Evolutionary conservation across 2,113 vertebrate genomes (phyloP).

Genomic region (Dissostichus mawsoni): DNA sequence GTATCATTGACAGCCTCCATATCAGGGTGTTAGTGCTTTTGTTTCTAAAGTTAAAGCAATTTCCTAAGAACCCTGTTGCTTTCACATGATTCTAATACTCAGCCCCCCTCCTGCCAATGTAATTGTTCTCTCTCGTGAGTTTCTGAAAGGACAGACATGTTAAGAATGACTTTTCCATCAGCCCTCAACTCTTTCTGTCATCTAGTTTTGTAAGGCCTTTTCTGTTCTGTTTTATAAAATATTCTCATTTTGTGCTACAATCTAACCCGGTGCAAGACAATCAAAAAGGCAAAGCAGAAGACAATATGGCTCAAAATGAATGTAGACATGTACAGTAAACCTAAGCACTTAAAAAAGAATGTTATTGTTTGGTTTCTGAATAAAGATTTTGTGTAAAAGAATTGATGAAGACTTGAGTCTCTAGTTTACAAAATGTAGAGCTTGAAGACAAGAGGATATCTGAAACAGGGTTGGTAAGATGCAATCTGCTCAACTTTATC

Average conservation of each 20-base stretch:
- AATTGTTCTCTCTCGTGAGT: neutral
- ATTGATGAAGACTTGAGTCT: neutral
- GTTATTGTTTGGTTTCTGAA: neutral
- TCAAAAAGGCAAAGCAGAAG: neutral
- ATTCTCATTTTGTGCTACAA: neutral
- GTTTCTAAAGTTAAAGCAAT: neutral
- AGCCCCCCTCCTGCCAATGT: neutral
- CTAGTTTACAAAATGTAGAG: neutral
- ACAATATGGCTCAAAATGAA: neutral
- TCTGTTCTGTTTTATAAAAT: neutral
- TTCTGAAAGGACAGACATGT: neutral
- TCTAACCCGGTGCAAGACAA: neutral
- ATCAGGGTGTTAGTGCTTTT: neutral
- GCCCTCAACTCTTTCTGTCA: neutral
- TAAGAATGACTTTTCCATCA: slow-evolving; percentile 15
- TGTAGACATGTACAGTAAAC: neutral
- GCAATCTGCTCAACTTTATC: slow-evolving; percentile 19
- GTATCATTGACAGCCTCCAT: neutral
- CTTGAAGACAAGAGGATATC: slow-evolving; percentile 13
- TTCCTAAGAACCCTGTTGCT: neutral
- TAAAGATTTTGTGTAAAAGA: neutral
- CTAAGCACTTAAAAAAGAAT: neutral
- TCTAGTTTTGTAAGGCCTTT: neutral
- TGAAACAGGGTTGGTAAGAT: slow-evolving; percentile 32
- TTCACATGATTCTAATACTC: neutral